A percentile compares a stretch with the other conserved stretches of the same genome.
Conservation (phyloP, 2,888 invertebrate genomes). For the Stegana nigrithorax region DNA sequence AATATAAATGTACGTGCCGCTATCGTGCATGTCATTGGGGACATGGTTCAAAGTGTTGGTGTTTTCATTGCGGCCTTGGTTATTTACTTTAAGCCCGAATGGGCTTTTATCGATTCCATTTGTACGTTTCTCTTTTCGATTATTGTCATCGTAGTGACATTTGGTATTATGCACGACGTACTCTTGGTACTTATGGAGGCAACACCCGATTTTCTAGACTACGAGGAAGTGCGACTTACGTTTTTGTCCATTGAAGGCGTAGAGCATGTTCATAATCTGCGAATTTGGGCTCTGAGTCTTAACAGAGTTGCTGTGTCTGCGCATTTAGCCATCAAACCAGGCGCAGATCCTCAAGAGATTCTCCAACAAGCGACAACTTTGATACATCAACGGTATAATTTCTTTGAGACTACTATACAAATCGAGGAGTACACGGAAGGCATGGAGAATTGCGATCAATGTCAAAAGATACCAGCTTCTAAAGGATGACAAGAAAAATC, state of each 20-base stretch:
- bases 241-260: constrained; percentile 48
- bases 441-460: constrained; percentile 42
- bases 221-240: constrained; percentile 38
- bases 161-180: constrained; percentile 43
- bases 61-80: constrained; percentile 47
- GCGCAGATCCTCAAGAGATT: constrained; percentile 46
- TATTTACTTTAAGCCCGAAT: constrained; percentile 42
- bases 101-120: constrained; percentile 46
- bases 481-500: too few relatives aligned
- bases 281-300: constrained; percentile 48
- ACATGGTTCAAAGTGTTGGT: constrained; percentile 45
- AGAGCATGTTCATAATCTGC: constrained; percentile 47
- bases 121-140: constrained; percentile 49
- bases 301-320: constrained; percentile 48
- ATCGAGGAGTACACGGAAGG: constrained; percentile 41
- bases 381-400: constrained; percentile 40
- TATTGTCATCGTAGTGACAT: constrained; percentile 40
- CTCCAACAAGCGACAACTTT: constrained; percentile 39
- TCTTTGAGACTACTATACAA: constrained; percentile 51
- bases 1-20: constrained; percentile 52
- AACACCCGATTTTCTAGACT: constrained; percentile 46
- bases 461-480: too few relatives aligned
- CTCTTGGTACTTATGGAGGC: constrained; percentile 52
- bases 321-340: constrained; percentile 41
- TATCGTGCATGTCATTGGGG: constrained; percentile 47